Conservation (phyloP, 2,888 invertebrate genomes). For the Anagyrus pseudococci region DNA sequence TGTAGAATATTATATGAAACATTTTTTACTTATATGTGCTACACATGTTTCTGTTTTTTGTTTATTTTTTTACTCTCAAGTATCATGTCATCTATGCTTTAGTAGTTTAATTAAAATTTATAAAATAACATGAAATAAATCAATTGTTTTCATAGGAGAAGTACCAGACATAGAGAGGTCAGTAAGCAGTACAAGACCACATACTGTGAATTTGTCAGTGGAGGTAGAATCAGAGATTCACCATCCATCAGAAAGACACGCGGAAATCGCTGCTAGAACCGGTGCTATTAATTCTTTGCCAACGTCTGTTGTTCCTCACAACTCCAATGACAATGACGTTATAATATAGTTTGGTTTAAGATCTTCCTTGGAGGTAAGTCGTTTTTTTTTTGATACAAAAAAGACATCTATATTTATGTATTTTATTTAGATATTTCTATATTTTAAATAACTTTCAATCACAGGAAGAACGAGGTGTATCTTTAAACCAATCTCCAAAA, state of each 20-base stretch:
- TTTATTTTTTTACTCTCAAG: not conserved
- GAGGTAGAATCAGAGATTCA: slow-evolving; percentile 43
- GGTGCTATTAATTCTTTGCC: slow-evolving; percentile 26
- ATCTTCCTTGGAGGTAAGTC: slow-evolving; percentile 9
- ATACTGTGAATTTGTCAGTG: slow-evolving; percentile 49
- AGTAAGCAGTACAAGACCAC: slow-evolving; percentile 50
- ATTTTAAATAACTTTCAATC: slow-evolving; percentile 1
- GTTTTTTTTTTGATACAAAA: not conserved
- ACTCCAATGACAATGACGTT: slow-evolving; percentile 27
- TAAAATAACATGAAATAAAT: not conserved
- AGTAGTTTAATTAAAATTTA: not conserved
- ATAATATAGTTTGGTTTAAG: slow-evolving; percentile 29
- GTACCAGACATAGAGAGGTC: slow-evolving; percentile 51
- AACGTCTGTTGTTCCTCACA: slow-evolving; percentile 9
- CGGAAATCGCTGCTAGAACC: slow-evolving; percentile 4
- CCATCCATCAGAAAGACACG: slow-evolving; percentile 10
- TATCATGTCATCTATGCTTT: not conserved
- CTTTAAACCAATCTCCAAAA: slow-evolving; percentile 12
- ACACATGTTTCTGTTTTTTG: not conserved
- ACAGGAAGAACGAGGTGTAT: slow-evolving; percentile 22
- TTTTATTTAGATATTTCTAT: not conserved
- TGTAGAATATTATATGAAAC: too few relatives aligned
- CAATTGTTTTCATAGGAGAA: slow-evolving; percentile 47
- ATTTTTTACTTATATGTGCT: too few relatives aligned
- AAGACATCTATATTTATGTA: not conserved